phyloP scores from a whole-genome alignment of 2,797 vertebrate species.

The Alcedo quadribrachys region DNA sequence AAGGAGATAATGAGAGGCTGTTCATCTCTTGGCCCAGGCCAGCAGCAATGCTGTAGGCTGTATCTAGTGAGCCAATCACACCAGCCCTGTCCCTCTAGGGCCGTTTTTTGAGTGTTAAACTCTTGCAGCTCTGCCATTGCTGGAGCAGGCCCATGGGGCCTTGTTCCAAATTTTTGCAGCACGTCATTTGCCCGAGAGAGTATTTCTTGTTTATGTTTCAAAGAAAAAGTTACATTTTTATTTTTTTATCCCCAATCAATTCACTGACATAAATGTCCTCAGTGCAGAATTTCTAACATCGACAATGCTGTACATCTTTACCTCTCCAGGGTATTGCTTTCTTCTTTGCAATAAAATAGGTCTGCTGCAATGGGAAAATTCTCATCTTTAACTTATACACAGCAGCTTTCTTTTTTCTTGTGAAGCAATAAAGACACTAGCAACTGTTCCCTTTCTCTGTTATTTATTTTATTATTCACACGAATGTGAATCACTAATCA shows the following conservation, averaged over 20 bases:
- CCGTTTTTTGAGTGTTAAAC: neutral
- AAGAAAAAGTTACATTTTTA: neutral
- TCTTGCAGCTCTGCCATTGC: neutral
- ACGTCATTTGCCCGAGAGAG: neutral
- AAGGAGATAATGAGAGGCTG: neutral
- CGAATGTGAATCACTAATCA: conserved; percentile 40
- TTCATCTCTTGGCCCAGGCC: neutral
- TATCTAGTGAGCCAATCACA: neutral
- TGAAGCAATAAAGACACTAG: neutral
- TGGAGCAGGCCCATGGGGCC: neutral
- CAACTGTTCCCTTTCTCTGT: neutral
- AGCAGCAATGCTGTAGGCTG: conserved; percentile 1
- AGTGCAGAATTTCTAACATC: neutral
- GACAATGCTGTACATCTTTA: conserved; percentile 18
- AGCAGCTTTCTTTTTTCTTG: conserved; percentile 2
- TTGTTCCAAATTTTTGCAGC: neutral
- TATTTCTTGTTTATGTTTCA: conserved; percentile 32
- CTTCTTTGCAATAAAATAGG: conserved; percentile 48
- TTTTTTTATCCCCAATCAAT: neutral
- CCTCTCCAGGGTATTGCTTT: conserved; percentile 10
- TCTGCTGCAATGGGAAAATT: neutral
- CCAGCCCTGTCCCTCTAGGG: neutral
- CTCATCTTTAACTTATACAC: neutral
- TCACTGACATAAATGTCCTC: conserved; percentile 3
- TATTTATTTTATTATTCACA: conserved; percentile 47